These are phyloP conservation scores for Coboldia fuscipes DNA, from an alignment of 1,140 invertebrate species.

Conservation along the genomic window DNA sequence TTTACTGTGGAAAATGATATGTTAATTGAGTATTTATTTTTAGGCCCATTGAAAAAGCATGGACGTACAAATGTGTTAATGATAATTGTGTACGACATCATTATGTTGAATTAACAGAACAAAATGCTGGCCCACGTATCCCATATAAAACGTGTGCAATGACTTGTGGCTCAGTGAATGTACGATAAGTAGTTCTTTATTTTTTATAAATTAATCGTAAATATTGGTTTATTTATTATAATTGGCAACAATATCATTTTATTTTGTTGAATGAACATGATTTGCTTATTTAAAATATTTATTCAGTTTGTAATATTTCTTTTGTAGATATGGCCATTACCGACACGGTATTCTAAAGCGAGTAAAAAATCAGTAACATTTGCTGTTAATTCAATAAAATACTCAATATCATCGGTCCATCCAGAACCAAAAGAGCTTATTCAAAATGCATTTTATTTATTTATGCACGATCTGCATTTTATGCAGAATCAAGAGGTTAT, in stretches of 20 bases:
- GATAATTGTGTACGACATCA: slow-evolving; percentile 14
- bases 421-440: slow-evolving; percentile 12
- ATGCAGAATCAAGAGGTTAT: slow-evolving; percentile 5
- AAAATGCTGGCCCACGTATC: slow-evolving; percentile 15
- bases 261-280: too few species aligned
- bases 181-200: too few species aligned
- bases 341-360: slow-evolving; percentile 14
- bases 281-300: too few species aligned
- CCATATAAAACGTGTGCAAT: slow-evolving; percentile 20
- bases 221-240: too few species aligned
- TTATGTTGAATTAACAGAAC: slow-evolving; percentile 7
- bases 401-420: slow-evolving; percentile 13
- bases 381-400: slow-evolving; percentile 12
- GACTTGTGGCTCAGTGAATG: slow-evolving; percentile 16
- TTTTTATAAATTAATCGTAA: too few species aligned
- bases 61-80: slow-evolving; percentile 19
- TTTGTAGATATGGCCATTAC: slow-evolving; percentile 21
- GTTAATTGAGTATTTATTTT: slow-evolving; percentile 1
- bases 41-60: slow-evolving; percentile 18
- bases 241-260: too few species aligned
- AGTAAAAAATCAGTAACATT: slow-evolving; percentile 15
- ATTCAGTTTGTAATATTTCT: too few species aligned
- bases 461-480: slow-evolving; percentile 13
- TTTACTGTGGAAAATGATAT: too few species aligned
- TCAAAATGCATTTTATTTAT: slow-evolving; percentile 13